Evolutionary conservation across 2,113 vertebrate genomes (phyloP).

Genomic region (Globicephala melas): DNA sequence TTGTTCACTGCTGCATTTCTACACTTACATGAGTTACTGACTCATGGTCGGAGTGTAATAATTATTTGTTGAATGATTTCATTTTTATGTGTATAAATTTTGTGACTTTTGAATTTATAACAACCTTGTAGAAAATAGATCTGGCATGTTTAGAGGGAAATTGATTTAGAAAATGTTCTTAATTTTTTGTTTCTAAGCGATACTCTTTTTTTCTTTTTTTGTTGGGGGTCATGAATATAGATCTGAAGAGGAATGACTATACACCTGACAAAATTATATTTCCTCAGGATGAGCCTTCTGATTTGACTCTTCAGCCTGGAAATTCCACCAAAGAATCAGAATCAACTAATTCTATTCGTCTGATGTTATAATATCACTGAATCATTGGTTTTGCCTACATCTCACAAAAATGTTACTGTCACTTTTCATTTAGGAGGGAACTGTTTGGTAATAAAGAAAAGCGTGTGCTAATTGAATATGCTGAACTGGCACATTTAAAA

Average conservation of each 20-base stretch:
- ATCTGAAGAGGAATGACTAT: constrained; percentile 97
- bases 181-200: constrained; percentile 16
- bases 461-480: constrained; percentile 59
- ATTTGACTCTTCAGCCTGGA: constrained; percentile 85
- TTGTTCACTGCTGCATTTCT: background rate
- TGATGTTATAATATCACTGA: constrained; percentile 88
- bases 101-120: background rate
- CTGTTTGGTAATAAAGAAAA: constrained; percentile 51
- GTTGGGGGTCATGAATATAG: constrained; percentile 75
- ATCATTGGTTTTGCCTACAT: constrained; percentile 67
- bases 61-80: background rate
- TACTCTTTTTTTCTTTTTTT: background rate
- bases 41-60: background rate
- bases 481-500: constrained; percentile 24
- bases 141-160: constrained; percentile 12
- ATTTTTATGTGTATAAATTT: background rate
- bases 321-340: constrained; percentile 90
- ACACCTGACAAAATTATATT: constrained; percentile 94
- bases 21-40: background rate
- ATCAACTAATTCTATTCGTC: constrained; percentile 87
- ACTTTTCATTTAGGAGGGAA: constrained; percentile 64
- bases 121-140: constrained; percentile 16
- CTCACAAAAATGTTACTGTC: constrained; percentile 63
- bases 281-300: constrained; percentile 91
- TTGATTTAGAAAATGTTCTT: background rate